phyloP scores from a whole-genome alignment of 1,140 invertebrate species.

The Macrosteles quadrilineatus region DNA sequence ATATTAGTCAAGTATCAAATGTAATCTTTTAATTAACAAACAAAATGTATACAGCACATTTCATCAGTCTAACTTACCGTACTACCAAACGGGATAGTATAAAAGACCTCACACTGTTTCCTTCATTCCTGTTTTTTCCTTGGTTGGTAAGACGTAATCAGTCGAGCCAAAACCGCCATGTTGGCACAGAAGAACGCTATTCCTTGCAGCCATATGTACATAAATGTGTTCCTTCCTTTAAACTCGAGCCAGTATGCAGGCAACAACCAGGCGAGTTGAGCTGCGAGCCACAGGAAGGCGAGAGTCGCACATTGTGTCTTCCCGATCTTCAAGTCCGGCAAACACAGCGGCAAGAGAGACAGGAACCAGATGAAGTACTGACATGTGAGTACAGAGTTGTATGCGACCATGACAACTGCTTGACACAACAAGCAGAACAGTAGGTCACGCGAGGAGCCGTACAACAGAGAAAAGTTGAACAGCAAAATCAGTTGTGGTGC shows the following conservation, averaged over 20 bases:
- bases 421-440: constrained; percentile 83
- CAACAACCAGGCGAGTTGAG: constrained; percentile 85
- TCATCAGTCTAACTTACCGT: too few relatives aligned
- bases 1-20: too few relatives aligned
- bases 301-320: constrained; percentile 53
- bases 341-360: constrained; percentile 77
- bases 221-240: constrained; percentile 77
- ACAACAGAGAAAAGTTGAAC: constrained; percentile 69
- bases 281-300: constrained; percentile 69
- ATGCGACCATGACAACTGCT: constrained; percentile 88
- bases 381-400: constrained; percentile 95
- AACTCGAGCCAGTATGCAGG: constrained; percentile 93
- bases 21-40: too few relatives aligned
- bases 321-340: constrained; percentile 64
- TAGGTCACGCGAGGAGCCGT: constrained; percentile 66
- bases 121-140: constrained; percentile 26
- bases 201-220: constrained; percentile 75
- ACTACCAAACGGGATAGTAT: too few relatives aligned
- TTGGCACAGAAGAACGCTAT: constrained; percentile 77
- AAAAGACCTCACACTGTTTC: too few relatives aligned
- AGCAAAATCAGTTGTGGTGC: constrained; percentile 74
- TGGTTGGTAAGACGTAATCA: constrained; percentile 60
- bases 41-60: too few relatives aligned
- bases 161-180: constrained; percentile 67
- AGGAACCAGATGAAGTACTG: constrained; percentile 99